Evolutionary conservation across 2,888 invertebrate genomes (phyloP), one percentile per base, ranked within the genome.

Genomic region (Ptilodon capucinus): DNA sequence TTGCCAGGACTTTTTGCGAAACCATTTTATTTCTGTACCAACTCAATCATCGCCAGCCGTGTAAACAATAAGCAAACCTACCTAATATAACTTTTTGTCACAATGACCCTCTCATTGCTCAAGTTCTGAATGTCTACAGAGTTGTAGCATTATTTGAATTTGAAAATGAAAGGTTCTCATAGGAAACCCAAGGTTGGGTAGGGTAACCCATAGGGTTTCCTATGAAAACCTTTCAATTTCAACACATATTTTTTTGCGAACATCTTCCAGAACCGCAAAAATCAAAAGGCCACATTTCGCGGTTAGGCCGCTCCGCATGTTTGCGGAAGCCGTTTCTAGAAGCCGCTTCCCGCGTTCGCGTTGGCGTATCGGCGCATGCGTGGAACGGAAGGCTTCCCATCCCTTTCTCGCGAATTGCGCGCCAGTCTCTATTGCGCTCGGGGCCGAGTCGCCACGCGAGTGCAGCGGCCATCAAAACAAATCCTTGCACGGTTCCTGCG

Each of bases 401-500:
- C 82, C 79, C 77, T 81, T 75, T 80, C 78, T 63, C 67, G 69
- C 78, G 74, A 75, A 79, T 71, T 83, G 82, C 87, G 85, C 85
- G 84, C 78, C 86, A 85, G 87, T 85, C 76, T 70, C 61, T 65
- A 76, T 58, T 79, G 84, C 83, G 85, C 85, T 80, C 58, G 77
- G 77, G 70, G 69, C 51, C 60, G 60, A 48, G 55, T 40, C 55
- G 60, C 48, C 51, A 38, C 79, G 75, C 61, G 60, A 57, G 70
- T 69, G 72, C 64, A 58, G 46, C 61, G 57, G 48, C 54, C 56
- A 68, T 32, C 68, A 68, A 60, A 73, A 76, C 71, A 73, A 68
- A 60, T 68, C 60, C 57, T 53, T 50, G 48, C 38, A 50, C 32
- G 32, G 14, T 14, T n/a, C 57, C 51, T 49, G 48, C 38, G 51